Evolutionary conservation across 2,888 invertebrate genomes (phyloP), one percentile per base, ranked within the genome.

Genomic region (Abscondita cerata): DNA sequence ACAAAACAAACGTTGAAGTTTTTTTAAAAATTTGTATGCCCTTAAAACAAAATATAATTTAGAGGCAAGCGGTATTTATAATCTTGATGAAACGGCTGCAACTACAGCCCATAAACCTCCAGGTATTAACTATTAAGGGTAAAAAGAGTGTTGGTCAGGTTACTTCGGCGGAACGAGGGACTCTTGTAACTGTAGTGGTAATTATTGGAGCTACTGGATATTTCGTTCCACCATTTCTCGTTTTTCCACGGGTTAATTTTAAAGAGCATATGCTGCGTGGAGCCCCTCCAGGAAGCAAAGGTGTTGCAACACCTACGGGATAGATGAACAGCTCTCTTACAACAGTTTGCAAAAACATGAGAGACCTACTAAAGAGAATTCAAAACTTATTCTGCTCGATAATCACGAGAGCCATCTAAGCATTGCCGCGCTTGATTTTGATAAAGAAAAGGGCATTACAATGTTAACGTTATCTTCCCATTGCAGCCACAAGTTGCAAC

Each of bases 301-400:
- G 40, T 12, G 40, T 40, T 40, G 40, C 40, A n/a, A 40, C 40
- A 40, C 6, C 5, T 40, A 12, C 13, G n/a, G 40, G 40, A 8
- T 13, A 12, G 40, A 40, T 40, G 40, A 40, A 40, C 9, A 25
- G 62, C n/a, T 12, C 68, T 64, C 33, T 31, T 73, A 8, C 13
- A 68, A 8, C 71, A 76, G 65, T 76, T 77, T 59, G 67, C 73
- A 2, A 57, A n/a, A 71, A 46, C 68, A 69, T 64, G 65, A 60
- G n/a, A 71, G 67, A 53, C 70, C 69, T 33, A 64, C 66, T 5
- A 69, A 68, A 47, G 40, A 40, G 40, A 40, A 40, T 40, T 13
- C n/a, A n/a, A n/a, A n/a, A n/a, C n/a, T n/a, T n/a, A n/a, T n/a
- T n/a, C n/a, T n/a, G n/a, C n/a, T n/a, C 40, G 40, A 40, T 40